A percentile compares a stretch with the other conserved stretches of the same genome.
These are phyloP conservation scores for Xanthia icteritia DNA, from an alignment of 2,888 invertebrate species.

Conservation along the genomic window DNA sequence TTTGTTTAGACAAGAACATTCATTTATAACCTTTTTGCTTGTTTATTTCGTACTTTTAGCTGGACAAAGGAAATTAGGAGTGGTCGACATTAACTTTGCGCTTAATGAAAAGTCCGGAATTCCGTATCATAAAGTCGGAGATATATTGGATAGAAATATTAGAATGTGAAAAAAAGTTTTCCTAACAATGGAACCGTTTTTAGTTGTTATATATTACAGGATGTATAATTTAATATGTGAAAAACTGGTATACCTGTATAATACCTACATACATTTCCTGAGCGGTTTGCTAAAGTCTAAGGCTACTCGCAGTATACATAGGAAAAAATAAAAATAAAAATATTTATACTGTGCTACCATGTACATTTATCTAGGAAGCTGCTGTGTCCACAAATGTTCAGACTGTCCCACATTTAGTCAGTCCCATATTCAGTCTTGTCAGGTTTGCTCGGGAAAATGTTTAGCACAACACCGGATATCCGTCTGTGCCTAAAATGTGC, in stretches of 20 bases:
- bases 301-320: not conserved
- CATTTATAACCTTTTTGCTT: constrained; percentile 7
- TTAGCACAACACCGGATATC: not conserved
- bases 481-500: constrained; percentile 8
- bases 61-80: constrained; percentile 31
- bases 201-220: not conserved
- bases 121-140: not conserved
- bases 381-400: not conserved
- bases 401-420: not conserved
- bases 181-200: not conserved
- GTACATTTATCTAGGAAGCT: not conserved
- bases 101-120: constrained; percentile 8
- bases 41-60: constrained; percentile 6
- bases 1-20: constrained; percentile 49
- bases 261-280: not conserved
- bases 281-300: not conserved
- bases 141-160: not conserved
- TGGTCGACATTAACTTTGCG: constrained; percentile 12
- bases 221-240: not conserved
- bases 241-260: not conserved
- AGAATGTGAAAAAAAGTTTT: not conserved
- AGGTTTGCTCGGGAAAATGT: not conserved
- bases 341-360: too few species aligned
- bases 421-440: not conserved
- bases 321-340: too few species aligned